Base-by-base conservation (phyloP, 2,113 vertebrate genomes). In the Rhegmatorhina hoffmannsi region DNA sequence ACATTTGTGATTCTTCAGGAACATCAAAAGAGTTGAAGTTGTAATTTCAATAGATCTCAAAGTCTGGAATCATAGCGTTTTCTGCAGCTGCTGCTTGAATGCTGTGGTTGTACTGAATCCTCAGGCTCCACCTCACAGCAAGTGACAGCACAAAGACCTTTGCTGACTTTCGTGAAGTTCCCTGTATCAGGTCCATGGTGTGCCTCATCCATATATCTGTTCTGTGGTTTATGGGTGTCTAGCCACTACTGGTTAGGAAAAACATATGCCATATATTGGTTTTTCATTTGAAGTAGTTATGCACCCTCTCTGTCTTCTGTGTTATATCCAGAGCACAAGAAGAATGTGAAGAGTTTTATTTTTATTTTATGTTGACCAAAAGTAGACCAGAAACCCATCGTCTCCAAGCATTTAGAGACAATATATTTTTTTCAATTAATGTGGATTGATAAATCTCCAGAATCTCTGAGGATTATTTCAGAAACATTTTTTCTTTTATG, bases 401-500 rank as follows among this genome's bases (percentile, higher is more conserved):
- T 96, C 96, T 56, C 75, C 75, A 90, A 92, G 50, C 59, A 73
- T 87, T 95, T 80, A 68, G 52, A 82, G 72, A 95, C 43, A 87
- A 87, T 82, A 80, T 9, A 4, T 70, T 53, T 89, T 89, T 95
- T 97, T 97, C 97, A 97, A 84, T 96, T 96, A 97, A 82, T 72
- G 56, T 92, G 67, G 88, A 87, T 91, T 97, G 67, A 68, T 89
- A 97, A 96, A 28, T 87, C 36, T 93, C 85, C 74, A 70, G 38
- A 86, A 69, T 93, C 92, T 92, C 77, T 59, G 75, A 95, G 96
- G 63, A 96, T 96, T 92, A 97, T 89, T 89, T 95, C 93, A 94
- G 96, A 96, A 96, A 84, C 73, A 75, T 74, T 91, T 97, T 93
- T 96, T 96, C 83, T 93, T 97, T 96, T 96, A 96, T 97, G 93